Base-by-base conservation (phyloP, 2,113 vertebrate species). In the Gasterosteus nipponicus region DNA sequence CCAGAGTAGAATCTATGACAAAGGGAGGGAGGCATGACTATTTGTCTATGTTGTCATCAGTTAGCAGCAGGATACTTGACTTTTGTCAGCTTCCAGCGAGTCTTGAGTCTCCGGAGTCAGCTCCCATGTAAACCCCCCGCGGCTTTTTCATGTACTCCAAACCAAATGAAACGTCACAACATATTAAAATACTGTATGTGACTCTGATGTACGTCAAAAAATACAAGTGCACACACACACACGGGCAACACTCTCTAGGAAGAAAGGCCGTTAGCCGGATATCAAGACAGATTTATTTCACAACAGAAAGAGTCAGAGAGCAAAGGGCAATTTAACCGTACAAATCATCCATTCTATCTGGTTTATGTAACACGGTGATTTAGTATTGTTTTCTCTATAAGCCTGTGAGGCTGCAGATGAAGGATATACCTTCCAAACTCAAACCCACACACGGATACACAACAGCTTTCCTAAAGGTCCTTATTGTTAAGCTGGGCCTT, bases 1-100 rank as follows among this genome's bases (percentile, higher is more conserved):
- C 41, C 33, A 54, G 19, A 57, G 73, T 60, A 1, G 29, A 65
- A 75, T 46, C 8, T 65, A 73, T 51, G 51, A 69, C 49, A 68
- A 63, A 67, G 75, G 14, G 64, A 14, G 22, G 18, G 54, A 73
- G 38, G 39, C 22, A 15, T 29, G 39, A 49, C 75, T 60, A 68
- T 85, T 80, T 86, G 73, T 87, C 73, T 51, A 63, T 65, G 73
- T 73, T 71, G 68, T 83, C 85, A 86, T 89, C 82, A 69, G 73
- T 80, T 78, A 33, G 70, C 56, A 82, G 82, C 86, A 89, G 84
- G 73, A 86, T 68, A 63, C 57, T 84, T 76, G 72, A 85, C 82
- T 88, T 82, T 80, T 78, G 54, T 69, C 63, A 57, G 73, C 69
- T 53, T 80, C 59, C 41, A 56, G 78, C 38, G 22, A 47, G 64